These are phyloP conservation scores for Linnaemya tessellans DNA, from an alignment of 2,888 invertebrate species.

Conservation along the genomic window DNA sequence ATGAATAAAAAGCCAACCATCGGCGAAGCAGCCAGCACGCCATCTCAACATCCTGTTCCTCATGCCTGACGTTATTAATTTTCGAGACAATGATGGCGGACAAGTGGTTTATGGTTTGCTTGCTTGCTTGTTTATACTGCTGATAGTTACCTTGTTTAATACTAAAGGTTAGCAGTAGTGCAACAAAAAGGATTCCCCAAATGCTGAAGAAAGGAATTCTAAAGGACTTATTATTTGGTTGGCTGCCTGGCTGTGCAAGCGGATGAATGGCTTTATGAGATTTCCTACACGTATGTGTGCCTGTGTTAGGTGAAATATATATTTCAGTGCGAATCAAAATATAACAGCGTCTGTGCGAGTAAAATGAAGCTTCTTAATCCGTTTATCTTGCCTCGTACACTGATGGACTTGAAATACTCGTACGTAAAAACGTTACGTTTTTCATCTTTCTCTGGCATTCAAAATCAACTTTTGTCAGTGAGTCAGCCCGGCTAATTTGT, in stretches of 20 bases:
- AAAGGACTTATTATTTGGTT: conserved; percentile 41
- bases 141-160: conserved; percentile 62
- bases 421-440: conserved; percentile 57
- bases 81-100: conserved; percentile 70
- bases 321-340: conserved; percentile 27
- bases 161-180: conserved; percentile 44
- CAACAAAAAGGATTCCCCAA: conserved; percentile 12
- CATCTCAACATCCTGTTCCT: conserved; percentile 6
- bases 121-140: conserved; percentile 58
- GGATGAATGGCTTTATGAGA: conserved; percentile 9
- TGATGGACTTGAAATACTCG: conserved; percentile 82
- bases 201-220: background rate
- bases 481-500: conserved; percentile 33
- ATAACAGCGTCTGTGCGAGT: conserved; percentile 21
- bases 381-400: conserved; percentile 84
- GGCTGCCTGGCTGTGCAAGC: conserved; percentile 4
- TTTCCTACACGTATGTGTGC: background rate
- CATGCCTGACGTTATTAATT: conserved; percentile 62
- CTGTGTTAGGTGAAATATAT: background rate
- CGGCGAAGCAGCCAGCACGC: background rate
- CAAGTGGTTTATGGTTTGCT: conserved; percentile 67
- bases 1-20: conserved; percentile 22
- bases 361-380: conserved; percentile 80
- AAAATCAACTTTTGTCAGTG: conserved; percentile 36
- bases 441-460: background rate